Conservation (phyloP, 1,140 invertebrate species). For the Habropoda laboriosa region DNA sequence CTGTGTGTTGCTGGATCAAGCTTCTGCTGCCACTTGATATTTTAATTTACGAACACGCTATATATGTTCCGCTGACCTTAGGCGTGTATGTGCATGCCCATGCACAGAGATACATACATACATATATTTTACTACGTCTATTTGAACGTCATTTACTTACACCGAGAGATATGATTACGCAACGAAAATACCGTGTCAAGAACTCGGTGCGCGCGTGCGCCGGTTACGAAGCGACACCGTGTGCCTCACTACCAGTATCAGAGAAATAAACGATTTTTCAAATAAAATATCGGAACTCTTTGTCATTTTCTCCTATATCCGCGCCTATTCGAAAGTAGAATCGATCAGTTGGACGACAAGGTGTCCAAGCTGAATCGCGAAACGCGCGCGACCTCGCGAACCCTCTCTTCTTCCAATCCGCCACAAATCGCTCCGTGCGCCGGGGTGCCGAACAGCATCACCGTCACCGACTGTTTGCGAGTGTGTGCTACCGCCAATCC, state of each 20-base stretch:
- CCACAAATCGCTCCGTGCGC: slow-evolving; percentile 42
- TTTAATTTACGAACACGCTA: too few relatives aligned
- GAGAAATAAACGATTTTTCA: slow-evolving; percentile 14
- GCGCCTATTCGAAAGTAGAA: too few relatives aligned
- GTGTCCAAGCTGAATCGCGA: slow-evolving; percentile 68
- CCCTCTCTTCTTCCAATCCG: slow-evolving; percentile 6
- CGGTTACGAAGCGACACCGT: not conserved
- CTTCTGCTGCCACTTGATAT: too few relatives aligned
- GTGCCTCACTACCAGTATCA: not conserved
- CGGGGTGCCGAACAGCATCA: slow-evolving; percentile 71
- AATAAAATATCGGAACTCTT: not conserved
- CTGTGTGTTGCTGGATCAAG: too few relatives aligned
- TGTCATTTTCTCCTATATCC: not conserved
- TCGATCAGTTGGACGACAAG: slow-evolving; percentile 58
- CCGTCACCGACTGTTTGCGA: slow-evolving; percentile 48
- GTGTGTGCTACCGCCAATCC: not conserved
- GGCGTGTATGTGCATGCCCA: not conserved
- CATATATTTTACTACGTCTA: slow-evolving; percentile 52
- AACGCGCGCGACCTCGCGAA: slow-evolving; percentile 33
- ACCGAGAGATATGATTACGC: not conserved
- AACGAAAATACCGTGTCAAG: not conserved
- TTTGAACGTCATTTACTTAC: slow-evolving; percentile 4
- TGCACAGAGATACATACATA: not conserved
- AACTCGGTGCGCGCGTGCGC: not conserved
- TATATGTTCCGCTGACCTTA: too few relatives aligned